Base-by-base conservation (phyloP, 2,797 vertebrate species). In the Siniperca obscura region DNA sequence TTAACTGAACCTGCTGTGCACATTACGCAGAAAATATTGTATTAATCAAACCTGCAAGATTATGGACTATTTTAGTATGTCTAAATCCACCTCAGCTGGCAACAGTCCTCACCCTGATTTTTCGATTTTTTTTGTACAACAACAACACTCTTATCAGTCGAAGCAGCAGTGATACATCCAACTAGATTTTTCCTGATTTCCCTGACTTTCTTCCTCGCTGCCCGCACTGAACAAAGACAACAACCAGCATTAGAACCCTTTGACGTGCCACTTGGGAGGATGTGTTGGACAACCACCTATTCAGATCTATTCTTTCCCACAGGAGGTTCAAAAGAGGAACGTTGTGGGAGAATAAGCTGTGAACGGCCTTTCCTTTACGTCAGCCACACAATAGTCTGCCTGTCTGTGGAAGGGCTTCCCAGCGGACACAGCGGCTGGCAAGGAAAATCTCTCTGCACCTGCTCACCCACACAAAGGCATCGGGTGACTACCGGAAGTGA, bases 331-430 rank as follows among this genome's bases (percentile, higher is more conserved):
- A 89, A 83, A 87, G 85, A 90, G 83, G 85, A 90, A 90, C 77
- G 77, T 5, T 85, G 82, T 81, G 88, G 78, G 86, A 91, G 89
- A 89, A 84, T 72, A 82, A 87, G 84, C 82, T 81, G 90, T 65
- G 87, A 90, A 36, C 67, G 66, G 89, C 87, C 89, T 94, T 95
- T 93, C 93, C 93, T 89, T 86, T 91, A 89, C 90, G 78, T 91
- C 91, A 92, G 70, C 50, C 36, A 80, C 86, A 94, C 93, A 95
- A 94, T 92, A 82, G 86, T 17, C 42, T 46, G 86, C 82, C 90
- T 87, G 92, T 94, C 88, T 88, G 66, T 74, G 81, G 83, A 84
- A 83, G 83, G 85, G 75, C 76, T 83, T 91, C 89, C 81, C 88
- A 73, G 86, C 50, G 79, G 93, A 94, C 88, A 53, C 57, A 10